Percentiles rank a stretch among this genome's conserved stretches.
These are phyloP conservation scores for Zaprionus lineosus DNA, from an alignment of 2,888 invertebrate genomes.

Conservation along the genomic window DNA sequence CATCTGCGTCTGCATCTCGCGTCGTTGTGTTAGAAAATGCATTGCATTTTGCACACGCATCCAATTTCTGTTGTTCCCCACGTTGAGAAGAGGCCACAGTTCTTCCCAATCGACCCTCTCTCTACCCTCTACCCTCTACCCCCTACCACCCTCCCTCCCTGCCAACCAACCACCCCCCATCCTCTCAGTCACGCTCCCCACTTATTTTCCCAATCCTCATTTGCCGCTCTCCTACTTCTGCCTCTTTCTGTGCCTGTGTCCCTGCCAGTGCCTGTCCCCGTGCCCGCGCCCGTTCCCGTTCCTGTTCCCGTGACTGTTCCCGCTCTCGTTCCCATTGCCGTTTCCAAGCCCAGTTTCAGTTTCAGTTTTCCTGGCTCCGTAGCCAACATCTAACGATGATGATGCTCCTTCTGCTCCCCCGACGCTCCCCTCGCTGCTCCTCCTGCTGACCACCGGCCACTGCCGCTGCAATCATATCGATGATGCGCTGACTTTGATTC, in stretches of 20 bases:
- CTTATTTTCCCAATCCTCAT: too few species aligned
- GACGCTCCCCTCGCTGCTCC: background rate
- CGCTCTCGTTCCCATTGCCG: background rate
- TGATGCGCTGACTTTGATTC: slow-evolving; percentile 77
- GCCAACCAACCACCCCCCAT: too few species aligned
- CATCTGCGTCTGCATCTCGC: slow-evolving; percentile 75
- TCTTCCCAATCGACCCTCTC: too few species aligned
- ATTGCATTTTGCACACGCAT: slow-evolving; percentile 77
- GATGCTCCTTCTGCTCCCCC: slow-evolving; percentile 7
- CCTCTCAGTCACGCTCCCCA: too few species aligned
- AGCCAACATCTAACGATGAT: slow-evolving; percentile 28
- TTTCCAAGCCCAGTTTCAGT: slow-evolving; percentile 10
- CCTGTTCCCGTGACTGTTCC: too few species aligned
- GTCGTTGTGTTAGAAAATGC: slow-evolving; percentile 72
- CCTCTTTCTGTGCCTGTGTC: too few species aligned
- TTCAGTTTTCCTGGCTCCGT: too few species aligned
- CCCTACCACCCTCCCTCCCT: background rate
- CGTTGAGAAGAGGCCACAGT: slow-evolving; percentile 3
- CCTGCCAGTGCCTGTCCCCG: too few species aligned
- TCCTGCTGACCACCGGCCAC: slow-evolving; percentile 40
- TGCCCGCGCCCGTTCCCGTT: too few species aligned
- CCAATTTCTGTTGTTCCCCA: slow-evolving; percentile 61
- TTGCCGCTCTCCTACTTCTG: too few species aligned
- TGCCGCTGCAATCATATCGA: slow-evolving; percentile 64
- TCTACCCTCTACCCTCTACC: too few species aligned